These are phyloP conservation scores for Platichthys flesus DNA, from an alignment of 2,113 vertebrate species.

Conservation along the genomic window DNA sequence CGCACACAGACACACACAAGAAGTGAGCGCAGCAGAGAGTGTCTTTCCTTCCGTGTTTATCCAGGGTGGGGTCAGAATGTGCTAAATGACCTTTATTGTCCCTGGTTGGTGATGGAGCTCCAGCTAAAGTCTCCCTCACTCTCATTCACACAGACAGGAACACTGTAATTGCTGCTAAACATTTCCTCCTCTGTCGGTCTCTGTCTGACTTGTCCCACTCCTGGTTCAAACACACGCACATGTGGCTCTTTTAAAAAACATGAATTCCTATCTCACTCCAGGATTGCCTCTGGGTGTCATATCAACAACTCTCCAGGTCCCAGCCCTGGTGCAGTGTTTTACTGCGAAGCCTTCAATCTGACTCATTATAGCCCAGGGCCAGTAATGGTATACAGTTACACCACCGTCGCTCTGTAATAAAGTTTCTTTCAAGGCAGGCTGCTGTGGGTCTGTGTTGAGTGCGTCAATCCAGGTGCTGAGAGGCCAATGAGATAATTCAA, in stretches of 20 bases:
- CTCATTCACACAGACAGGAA: slow-evolving; percentile 74
- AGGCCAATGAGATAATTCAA: slow-evolving; percentile 27
- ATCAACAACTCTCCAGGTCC: slow-evolving; percentile 54
- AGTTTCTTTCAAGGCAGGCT: slow-evolving; percentile 56
- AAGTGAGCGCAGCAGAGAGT: slow-evolving; percentile 1
- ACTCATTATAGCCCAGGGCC: slow-evolving; percentile 75
- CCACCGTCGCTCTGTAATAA: slow-evolving; percentile 79
- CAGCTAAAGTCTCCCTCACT: slow-evolving; percentile 65
- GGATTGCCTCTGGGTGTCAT: slow-evolving; percentile 24
- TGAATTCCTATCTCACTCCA: slow-evolving; percentile 30
- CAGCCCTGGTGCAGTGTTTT: slow-evolving; percentile 52
- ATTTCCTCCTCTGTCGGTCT: not conserved
- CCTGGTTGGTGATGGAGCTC: slow-evolving; percentile 62
- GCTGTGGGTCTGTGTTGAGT: slow-evolving; percentile 45
- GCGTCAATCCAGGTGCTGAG: slow-evolving; percentile 25
- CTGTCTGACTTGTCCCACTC: slow-evolving; percentile 16
- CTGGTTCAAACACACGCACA: slow-evolving; percentile 36
- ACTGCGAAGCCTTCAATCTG: slow-evolving; percentile 71
- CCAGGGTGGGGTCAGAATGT: slow-evolving; percentile 60
- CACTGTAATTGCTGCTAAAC: slow-evolving; percentile 26
- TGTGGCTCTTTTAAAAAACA: slow-evolving; percentile 34
- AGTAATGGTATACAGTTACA: slow-evolving; percentile 80
- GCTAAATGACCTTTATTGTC: slow-evolving; percentile 70
- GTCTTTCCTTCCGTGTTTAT: slow-evolving; percentile 45
- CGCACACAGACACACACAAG: not conserved